phyloP scores from a whole-genome alignment of 2,888 invertebrate species.

The Tetropium fuscum region DNA sequence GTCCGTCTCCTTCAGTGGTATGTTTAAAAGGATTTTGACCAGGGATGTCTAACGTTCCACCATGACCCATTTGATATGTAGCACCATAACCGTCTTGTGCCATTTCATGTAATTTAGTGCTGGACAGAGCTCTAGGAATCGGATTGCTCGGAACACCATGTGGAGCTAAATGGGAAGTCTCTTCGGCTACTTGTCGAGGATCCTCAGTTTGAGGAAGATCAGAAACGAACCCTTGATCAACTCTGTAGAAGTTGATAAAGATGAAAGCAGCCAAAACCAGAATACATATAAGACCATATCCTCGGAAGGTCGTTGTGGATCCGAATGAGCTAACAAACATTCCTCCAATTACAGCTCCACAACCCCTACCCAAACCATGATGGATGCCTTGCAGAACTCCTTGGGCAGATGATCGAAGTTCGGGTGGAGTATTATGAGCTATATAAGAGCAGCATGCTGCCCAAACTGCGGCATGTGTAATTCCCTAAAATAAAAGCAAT shows the following conservation, averaged over 20 bases:
- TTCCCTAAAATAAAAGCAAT: slow-evolving; percentile 72
- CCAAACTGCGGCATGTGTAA: slow-evolving; percentile 98
- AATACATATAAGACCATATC: slow-evolving; percentile 88
- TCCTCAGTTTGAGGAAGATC: slow-evolving; percentile 75
- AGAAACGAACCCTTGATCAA: slow-evolving; percentile 71
- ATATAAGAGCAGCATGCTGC: slow-evolving; percentile 99
- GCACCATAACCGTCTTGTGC: slow-evolving; percentile 81
- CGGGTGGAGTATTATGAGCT: slow-evolving; percentile 93
- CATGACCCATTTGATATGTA: slow-evolving; percentile 76
- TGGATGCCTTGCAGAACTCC: slow-evolving; percentile 93
- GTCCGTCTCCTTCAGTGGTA: slow-evolving; percentile 38
- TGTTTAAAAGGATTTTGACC: slow-evolving; percentile 67
- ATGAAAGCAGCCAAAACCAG: slow-evolving; percentile 87
- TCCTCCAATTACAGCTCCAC: slow-evolving; percentile 93
- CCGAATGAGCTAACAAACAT: slow-evolving; percentile 81
- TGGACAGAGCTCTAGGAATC: slow-evolving; percentile 86
- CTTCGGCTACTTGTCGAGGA: slow-evolving; percentile 79
- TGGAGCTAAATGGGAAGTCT: slow-evolving; percentile 90
- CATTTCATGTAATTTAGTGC: slow-evolving; percentile 83
- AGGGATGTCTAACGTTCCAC: slow-evolving; percentile 77
- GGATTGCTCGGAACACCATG: slow-evolving; percentile 95
- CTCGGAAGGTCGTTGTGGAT: slow-evolving; percentile 89
- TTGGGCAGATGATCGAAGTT: slow-evolving; percentile 92
- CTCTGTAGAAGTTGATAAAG: slow-evolving; percentile 91
- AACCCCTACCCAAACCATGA: slow-evolving; percentile 96